These are phyloP conservation scores for Anneissia japonica DNA, from an alignment of 35 echinoderm and acorn worm species.

Conservation along the genomic window DNA sequence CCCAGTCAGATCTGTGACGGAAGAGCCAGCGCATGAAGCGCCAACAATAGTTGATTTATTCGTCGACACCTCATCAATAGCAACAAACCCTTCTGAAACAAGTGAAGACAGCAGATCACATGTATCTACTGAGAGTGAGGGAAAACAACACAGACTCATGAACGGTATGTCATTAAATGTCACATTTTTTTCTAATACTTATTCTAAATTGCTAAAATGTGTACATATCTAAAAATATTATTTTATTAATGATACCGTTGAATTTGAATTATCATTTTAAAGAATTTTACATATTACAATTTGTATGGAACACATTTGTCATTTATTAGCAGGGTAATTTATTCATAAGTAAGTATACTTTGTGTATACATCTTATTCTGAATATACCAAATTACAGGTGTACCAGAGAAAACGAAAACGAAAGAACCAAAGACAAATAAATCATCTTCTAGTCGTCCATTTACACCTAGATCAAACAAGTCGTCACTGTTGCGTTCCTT, in stretches of 20 bases:
- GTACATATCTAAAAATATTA: too few relatives aligned
- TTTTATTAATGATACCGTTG: too few relatives aligned
- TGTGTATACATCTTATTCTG: too few relatives aligned
- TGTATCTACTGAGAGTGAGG: not conserved
- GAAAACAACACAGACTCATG: not conserved
- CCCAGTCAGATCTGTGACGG: not conserved
- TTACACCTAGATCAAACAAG: not conserved
- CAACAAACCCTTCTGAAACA: not conserved
- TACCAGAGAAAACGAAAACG: not conserved
- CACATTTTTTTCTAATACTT: too few relatives aligned
- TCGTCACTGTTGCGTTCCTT: not conserved
- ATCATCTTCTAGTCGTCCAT: not conserved
- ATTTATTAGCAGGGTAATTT: too few relatives aligned
- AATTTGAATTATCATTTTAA: too few relatives aligned
- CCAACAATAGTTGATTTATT: not conserved
- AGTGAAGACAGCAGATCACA: not conserved
- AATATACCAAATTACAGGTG: too few relatives aligned
- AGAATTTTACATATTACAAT: too few relatives aligned
- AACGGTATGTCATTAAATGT: too few relatives aligned
- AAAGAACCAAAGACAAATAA: not conserved
- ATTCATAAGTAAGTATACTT: too few relatives aligned
- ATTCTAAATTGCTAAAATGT: too few relatives aligned
- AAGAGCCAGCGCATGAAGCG: not conserved
- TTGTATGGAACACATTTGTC: too few relatives aligned
- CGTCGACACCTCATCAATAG: not conserved